phyloP scores from a whole-genome alignment of 1,140 invertebrate genomes.

The Zaprionus africanus region DNA sequence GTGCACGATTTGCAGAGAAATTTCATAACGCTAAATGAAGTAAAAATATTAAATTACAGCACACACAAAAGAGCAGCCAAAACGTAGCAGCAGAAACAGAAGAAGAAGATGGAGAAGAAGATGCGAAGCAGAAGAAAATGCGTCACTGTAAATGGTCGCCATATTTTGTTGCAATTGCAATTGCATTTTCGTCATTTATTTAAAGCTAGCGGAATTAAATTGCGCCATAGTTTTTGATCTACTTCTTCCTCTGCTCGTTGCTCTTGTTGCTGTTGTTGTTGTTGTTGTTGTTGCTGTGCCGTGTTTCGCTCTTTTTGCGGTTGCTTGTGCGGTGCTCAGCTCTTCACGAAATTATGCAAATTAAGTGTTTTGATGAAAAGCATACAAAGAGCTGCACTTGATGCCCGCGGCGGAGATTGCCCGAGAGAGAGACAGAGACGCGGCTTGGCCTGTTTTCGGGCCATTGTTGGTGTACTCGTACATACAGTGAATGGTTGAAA shows the following conservation, averaged over 20 bases:
- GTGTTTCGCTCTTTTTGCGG: slow-evolving; percentile 23
- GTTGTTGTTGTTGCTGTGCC: slow-evolving; percentile 10
- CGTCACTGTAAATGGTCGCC: slow-evolving; percentile 24
- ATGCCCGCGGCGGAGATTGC: slow-evolving; percentile 38
- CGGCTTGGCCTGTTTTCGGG: neutral
- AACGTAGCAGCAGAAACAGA: neutral
- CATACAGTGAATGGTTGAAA: neutral
- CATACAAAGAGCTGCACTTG: slow-evolving; percentile 70
- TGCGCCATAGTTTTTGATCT: slow-evolving; percentile 36
- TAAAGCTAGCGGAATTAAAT: slow-evolving; percentile 77
- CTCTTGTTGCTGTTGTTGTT: neutral
- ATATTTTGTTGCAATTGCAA: slow-evolving; percentile 53
- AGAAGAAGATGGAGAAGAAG: no score
- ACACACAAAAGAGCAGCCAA: slow-evolving; percentile 24
- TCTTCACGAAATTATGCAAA: slow-evolving; percentile 77
- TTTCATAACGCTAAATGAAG: slow-evolving; percentile 75
- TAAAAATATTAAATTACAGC: slow-evolving; percentile 73
- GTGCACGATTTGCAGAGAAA: slow-evolving; percentile 58
- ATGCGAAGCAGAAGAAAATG: neutral
- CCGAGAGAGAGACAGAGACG: slow-evolving; percentile 12
- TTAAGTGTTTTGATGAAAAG: slow-evolving; percentile 81
- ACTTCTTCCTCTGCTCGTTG: neutral
- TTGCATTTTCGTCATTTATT: slow-evolving; percentile 60
- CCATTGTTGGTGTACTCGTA: slow-evolving; percentile 18
- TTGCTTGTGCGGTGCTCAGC: slow-evolving; percentile 20